A percentile compares a stretch with the other conserved stretches of the same genome.
These are phyloP conservation scores for Zophobas atratus DNA, from an alignment of 1,140 invertebrate species.

Conservation along the genomic window DNA sequence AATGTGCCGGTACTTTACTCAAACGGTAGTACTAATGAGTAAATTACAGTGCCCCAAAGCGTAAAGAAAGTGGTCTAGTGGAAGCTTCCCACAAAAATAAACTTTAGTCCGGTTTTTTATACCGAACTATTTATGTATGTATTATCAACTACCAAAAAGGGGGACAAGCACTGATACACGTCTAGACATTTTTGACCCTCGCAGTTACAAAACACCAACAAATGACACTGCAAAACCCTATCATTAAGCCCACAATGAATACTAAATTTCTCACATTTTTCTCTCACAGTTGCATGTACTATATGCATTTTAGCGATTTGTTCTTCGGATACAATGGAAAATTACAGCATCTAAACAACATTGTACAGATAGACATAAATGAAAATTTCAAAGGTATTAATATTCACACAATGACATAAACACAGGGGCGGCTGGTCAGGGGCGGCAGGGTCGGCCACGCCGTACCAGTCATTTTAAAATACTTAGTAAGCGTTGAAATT, in stretches of 20 bases:
- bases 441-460: too few relatives aligned
- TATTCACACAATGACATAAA: slow-evolving; percentile 14
- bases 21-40: too few relatives aligned
- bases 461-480: too few relatives aligned
- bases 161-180: background rate
- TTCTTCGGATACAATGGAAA: slow-evolving; percentile 38
- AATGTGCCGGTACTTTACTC: too few relatives aligned
- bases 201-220: background rate
- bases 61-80: too few relatives aligned
- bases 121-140: too few relatives aligned
- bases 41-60: too few relatives aligned
- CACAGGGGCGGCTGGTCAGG: too few relatives aligned
- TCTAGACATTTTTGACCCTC: background rate
- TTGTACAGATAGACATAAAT: background rate
- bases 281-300: slow-evolving; percentile 17
- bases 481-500: too few relatives aligned
- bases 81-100: too few relatives aligned
- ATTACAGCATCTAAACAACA: background rate
- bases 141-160: too few relatives aligned
- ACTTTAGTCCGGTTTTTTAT: too few relatives aligned
- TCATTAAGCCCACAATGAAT: slow-evolving; percentile 7
- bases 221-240: background rate
- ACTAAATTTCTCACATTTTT: background rate
- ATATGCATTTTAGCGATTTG: slow-evolving; percentile 44
- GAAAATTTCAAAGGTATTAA: slow-evolving; percentile 5